phyloP scores from a whole-genome alignment of 2,888 invertebrate genomes.

The Mylabris sibirica region DNA sequence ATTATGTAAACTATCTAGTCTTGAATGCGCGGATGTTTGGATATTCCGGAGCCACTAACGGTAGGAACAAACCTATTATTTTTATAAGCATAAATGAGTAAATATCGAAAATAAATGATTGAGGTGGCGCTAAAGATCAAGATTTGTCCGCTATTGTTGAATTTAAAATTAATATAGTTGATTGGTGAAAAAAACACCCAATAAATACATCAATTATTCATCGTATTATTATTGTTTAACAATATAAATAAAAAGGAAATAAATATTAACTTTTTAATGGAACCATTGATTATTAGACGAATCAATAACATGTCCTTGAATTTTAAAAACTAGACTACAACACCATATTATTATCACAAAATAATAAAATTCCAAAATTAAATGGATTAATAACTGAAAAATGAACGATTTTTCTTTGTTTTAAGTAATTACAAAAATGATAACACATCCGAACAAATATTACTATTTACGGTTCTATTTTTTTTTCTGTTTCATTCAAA shows the following conservation, averaged over 20 bases:
- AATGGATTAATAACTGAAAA: background rate
- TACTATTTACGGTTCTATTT: background rate
- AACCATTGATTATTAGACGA: conserved; percentile 3
- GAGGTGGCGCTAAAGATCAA: too few species aligned
- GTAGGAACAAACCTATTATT: too few species aligned
- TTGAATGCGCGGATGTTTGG: too few species aligned
- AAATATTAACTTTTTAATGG: background rate
- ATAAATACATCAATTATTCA: background rate
- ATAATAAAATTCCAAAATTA: background rate
- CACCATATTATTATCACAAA: background rate
- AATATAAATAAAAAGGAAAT: background rate
- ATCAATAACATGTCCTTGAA: conserved; percentile 1
- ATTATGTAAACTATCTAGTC: too few species aligned
- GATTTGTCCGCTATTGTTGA: too few species aligned
- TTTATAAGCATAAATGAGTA: too few species aligned
- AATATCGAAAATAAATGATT: too few species aligned
- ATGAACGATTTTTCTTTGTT: too few species aligned
- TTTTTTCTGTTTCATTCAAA: background rate
- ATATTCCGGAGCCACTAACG: too few species aligned
- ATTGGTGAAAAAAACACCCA: background rate
- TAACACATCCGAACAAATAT: background rate
- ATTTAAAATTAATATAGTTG: too few species aligned
- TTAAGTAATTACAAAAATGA: background rate
- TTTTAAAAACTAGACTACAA: conserved; percentile 8
- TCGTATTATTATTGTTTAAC: background rate